phyloP scores from a whole-genome alignment of 2,797 vertebrate genomes.

The Pelobates cultripes region DNA sequence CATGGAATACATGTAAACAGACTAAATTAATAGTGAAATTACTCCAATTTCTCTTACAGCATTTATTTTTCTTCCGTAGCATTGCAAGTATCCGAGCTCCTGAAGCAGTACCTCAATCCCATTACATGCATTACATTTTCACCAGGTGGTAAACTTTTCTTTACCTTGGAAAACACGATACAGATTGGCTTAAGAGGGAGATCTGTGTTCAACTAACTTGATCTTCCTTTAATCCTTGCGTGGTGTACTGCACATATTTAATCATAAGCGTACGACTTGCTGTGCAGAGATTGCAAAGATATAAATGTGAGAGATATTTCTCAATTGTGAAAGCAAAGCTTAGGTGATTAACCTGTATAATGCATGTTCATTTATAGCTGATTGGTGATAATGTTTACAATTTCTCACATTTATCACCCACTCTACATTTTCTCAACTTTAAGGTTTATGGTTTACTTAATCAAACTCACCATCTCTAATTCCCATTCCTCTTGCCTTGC shows the following conservation, averaged over 20 bases:
- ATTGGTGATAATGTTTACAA: background rate
- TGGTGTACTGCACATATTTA: constrained; percentile 34
- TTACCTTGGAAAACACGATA: constrained; percentile 19
- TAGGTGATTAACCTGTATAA: constrained; percentile 25
- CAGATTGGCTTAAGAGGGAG: background rate
- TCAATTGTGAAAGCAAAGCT: constrained; percentile 20
- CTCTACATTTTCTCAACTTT: too few species aligned
- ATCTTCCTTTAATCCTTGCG: constrained; percentile 39
- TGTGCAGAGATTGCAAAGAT: background rate
- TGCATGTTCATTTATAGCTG: constrained; percentile 18
- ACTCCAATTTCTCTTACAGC: too few species aligned
- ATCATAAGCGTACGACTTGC: constrained; percentile 5
- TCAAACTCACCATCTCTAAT: too few species aligned
- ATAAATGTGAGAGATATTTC: constrained; percentile 14
- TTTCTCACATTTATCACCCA: too few species aligned
- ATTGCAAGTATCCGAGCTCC: too few species aligned
- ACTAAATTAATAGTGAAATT: too few species aligned
- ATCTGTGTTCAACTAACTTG: constrained; percentile 16
- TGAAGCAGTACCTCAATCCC: too few species aligned
- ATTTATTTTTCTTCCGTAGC: too few species aligned
- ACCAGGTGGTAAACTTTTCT: background rate
- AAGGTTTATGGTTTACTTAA: too few species aligned
- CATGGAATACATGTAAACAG: too few species aligned
- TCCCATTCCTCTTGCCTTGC: too few species aligned
- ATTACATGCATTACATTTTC: constrained; percentile 20